phyloP scores from a whole-genome alignment of 2,888 invertebrate species.

The Clostera curtula region DNA sequence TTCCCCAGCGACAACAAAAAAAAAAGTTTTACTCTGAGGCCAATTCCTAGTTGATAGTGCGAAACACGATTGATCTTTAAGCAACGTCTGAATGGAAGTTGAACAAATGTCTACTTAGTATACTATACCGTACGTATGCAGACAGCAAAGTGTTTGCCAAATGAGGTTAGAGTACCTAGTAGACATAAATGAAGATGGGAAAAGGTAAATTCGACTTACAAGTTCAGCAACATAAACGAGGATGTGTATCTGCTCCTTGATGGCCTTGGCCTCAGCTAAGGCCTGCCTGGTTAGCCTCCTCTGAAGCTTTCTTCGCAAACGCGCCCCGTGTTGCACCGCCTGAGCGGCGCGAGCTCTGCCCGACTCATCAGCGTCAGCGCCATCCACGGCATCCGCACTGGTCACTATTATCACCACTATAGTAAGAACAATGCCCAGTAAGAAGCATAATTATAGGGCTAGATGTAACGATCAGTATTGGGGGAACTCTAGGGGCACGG shows the following conservation, averaged over 20 bases:
- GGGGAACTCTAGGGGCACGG: too few species aligned
- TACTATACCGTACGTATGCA: too few species aligned
- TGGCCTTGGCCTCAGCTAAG: conserved; percentile 84
- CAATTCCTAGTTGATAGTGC: too few species aligned
- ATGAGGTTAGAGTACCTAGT: too few species aligned
- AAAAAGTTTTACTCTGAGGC: too few species aligned
- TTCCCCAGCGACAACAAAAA: too few species aligned
- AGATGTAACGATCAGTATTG: conserved; percentile 1
- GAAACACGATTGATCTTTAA: too few species aligned
- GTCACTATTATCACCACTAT: conserved; percentile 67
- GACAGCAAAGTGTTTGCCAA: too few species aligned
- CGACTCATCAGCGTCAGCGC: conserved; percentile 30
- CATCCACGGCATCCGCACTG: conserved; percentile 41
- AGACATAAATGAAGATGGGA: too few species aligned
- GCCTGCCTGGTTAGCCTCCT: conserved; percentile 85
- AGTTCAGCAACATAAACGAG: conserved; percentile 85
- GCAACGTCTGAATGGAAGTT: too few species aligned
- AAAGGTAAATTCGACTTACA: conserved; percentile 66
- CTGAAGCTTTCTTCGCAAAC: conserved; percentile 85
- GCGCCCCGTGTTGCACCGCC: conserved; percentile 85
- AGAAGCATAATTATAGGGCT: background rate
- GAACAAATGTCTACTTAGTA: too few species aligned
- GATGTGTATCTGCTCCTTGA: conserved; percentile 87
- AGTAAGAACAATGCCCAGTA: conserved; percentile 20
- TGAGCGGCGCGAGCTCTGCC: conserved; percentile 78